A percentile compares a stretch with the other conserved stretches of the same genome.
Evolutionary conservation across 2,797 vertebrate species (phyloP).

Genomic region (Centropyge bicolor): DNA sequence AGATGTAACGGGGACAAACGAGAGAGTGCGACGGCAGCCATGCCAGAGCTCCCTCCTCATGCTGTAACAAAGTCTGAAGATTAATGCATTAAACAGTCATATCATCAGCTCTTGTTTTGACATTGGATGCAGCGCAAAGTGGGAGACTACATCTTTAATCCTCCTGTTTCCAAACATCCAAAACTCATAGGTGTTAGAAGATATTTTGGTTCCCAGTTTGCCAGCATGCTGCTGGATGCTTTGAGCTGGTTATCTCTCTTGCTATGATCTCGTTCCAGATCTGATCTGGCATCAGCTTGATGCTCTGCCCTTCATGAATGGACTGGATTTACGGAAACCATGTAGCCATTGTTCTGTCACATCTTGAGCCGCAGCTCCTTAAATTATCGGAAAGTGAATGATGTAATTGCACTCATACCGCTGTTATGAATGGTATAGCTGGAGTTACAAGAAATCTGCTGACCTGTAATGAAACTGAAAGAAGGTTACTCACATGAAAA

Average conservation of each 20-base stretch:
- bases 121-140: constrained; percentile 10
- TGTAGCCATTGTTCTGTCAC: constrained; percentile 1
- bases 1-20: constrained; percentile 16
- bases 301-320: constrained; percentile 24
- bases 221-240: constrained; percentile 39
- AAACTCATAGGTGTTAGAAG: constrained; percentile 13
- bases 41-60: constrained; percentile 16
- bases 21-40: neutral
- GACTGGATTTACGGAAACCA: constrained; percentile 19
- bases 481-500: neutral
- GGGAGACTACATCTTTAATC: constrained; percentile 13
- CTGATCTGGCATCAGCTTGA: constrained; percentile 44
- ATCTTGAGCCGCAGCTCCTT: neutral
- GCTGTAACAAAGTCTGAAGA: constrained; percentile 29
- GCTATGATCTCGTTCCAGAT: constrained; percentile 60
- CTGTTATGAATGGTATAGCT: neutral
- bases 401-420: neutral
- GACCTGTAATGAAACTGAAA: constrained; percentile 9
- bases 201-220: constrained; percentile 38
- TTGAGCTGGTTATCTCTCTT: constrained; percentile 41
- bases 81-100: constrained; percentile 20
- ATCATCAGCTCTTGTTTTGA: constrained; percentile 30
- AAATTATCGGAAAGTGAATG: neutral
- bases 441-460: neutral
- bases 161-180: constrained; percentile 11